A percentile compares a stretch with the other conserved stretches of the same genome.
Evolutionary conservation across 2,113 vertebrate genomes (phyloP).

Genomic region (Hyaena hyaena): DNA sequence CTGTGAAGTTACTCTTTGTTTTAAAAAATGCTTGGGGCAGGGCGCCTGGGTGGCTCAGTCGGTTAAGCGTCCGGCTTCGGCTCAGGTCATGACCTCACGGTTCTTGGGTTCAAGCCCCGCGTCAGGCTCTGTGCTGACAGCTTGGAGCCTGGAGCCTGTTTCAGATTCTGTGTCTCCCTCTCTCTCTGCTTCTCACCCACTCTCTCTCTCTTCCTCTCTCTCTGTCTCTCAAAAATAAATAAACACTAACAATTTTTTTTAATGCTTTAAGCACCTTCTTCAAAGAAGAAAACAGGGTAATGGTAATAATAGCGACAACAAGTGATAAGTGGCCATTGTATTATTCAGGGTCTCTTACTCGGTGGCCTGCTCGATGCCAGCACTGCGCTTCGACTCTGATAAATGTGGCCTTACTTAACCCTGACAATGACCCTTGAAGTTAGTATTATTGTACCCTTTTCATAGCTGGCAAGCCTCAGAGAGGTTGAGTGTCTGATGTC

Average conservation of each 20-base stretch:
- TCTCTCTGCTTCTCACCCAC: too few species aligned
- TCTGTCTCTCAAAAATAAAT: too few species aligned
- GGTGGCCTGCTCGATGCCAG: rapidly evolving
- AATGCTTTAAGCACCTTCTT: too few species aligned
- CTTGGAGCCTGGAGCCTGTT: too few species aligned
- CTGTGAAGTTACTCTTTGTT: neutral
- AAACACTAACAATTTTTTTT: too few species aligned
- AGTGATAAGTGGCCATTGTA: neutral
- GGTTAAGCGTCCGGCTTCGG: too few species aligned
- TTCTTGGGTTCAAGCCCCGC: too few species aligned
- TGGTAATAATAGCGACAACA: neutral
- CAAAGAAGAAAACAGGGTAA: neutral
- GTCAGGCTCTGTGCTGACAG: too few species aligned
- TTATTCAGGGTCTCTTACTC: neutral
- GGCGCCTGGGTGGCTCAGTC: neutral
- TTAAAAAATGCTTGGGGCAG: neutral
- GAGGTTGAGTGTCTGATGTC: neutral
- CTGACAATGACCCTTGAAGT: neutral
- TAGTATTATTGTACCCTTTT: neutral
- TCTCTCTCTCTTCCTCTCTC: too few species aligned
- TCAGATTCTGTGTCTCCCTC: too few species aligned
- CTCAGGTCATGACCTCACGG: too few species aligned
- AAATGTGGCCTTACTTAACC: neutral
- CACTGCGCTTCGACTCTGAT: neutral
- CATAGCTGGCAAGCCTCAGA: neutral